A percentile compares a stretch with the other conserved stretches of the same genome.
phyloP scores from a whole-genome alignment of 2,113 vertebrate species.

The Thermophis baileyi region DNA sequence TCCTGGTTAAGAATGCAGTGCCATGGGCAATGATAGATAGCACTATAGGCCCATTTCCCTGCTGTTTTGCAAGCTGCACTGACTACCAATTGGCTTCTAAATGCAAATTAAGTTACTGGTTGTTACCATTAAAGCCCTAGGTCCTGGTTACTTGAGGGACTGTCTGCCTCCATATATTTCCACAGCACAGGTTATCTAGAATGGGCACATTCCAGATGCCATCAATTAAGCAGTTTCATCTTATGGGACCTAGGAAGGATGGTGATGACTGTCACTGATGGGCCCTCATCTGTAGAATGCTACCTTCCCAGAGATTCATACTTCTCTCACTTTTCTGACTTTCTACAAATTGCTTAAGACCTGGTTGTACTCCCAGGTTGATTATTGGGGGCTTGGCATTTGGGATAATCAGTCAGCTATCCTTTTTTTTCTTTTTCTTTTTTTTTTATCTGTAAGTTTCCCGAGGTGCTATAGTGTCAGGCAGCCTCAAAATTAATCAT shows the following conservation, averaged over 20 bases:
- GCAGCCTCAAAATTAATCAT: not conserved
- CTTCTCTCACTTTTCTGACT: not conserved
- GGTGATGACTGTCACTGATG: not conserved
- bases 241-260: not conserved
- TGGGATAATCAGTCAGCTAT: not conserved
- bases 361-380: not conserved
- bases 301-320: not conserved
- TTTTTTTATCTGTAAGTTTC: not conserved
- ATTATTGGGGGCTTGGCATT: not conserved
- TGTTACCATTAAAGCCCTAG: not conserved
- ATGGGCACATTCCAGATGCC: not conserved
- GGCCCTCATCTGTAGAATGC: not conserved
- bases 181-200: not conserved
- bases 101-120: not conserved
- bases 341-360: not conserved
- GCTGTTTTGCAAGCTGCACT: not conserved
- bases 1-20: not conserved
- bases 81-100: not conserved
- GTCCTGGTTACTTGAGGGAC: not conserved
- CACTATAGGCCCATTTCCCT: not conserved
- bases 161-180: not conserved
- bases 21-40: not conserved
- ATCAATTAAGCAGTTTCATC: not conserved
- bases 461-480: not conserved
- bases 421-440: fast-evolving